Base-by-base conservation (phyloP, 2,888 invertebrate genomes). In the Autographa gamma region DNA sequence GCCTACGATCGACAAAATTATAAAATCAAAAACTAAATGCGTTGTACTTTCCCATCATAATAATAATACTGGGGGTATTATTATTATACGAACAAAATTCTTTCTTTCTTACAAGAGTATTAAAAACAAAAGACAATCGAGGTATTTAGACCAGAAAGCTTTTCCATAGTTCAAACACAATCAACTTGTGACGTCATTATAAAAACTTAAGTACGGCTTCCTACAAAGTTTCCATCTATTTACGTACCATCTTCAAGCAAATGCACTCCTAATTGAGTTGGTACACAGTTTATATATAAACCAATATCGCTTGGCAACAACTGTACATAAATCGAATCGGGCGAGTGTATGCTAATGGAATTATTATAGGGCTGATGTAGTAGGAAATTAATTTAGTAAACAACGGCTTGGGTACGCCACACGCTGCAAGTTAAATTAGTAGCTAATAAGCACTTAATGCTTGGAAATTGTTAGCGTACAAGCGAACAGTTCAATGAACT, bases 241-340 rank as follows among this genome's bases (percentile, higher is more conserved):
- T 79, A 79, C 43, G 31, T 19, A 18, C 14, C 41, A 60, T 60
- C 16, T 60, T 64, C 43, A 72, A 61, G 43, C 11, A 63, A 71
- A 71, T 74, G 76, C 66, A 78, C 43, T 25, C 61, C 25, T 71
- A 76, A 74, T 63, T 66, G 25, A 68, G 68, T 69, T 68, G 16
- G 18, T 76, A 76, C 64, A 69, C 62, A 76, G 74, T 76, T 76
- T 69, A 32, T 61, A 54, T 52, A 43, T 60, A 52, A 61, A 75
- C 18, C 66, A 25, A 63, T 69, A 66, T 63, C 18, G 38, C 74
- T 41, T 41, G 31, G 18, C 56, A 58, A 41, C 43, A 63, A 62
- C 63, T 77, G 58, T 61, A 64, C 34, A 19, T 80, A 18, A 76
- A 82, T 82, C 16, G 59, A 82, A 71, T 82, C 25, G 59, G 56